Evolutionary conservation across 2,113 vertebrate species (phyloP).

Genomic region (Oreochromis spilurus): DNA sequence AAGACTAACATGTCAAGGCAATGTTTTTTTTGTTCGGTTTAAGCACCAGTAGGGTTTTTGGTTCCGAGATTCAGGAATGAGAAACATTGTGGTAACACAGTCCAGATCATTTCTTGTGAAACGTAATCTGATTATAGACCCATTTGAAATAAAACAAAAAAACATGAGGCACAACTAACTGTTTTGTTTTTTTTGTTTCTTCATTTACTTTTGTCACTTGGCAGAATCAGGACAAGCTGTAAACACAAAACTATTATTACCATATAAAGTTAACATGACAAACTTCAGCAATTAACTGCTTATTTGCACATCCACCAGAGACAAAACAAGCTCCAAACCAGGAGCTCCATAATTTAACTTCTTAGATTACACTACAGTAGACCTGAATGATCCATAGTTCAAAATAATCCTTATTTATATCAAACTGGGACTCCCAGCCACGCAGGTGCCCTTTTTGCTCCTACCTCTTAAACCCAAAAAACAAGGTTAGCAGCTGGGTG

Average conservation of each 20-base stretch:
- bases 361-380: neutral
- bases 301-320: neutral
- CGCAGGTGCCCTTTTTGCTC: neutral
- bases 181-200: rapidly evolving
- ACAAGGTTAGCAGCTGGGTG: neutral
- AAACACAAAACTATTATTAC: neutral
- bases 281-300: neutral
- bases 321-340: neutral
- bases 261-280: neutral
- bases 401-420: neutral
- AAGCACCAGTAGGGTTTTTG: neutral
- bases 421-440: neutral
- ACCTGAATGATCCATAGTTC: neutral
- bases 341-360: neutral
- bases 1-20: neutral
- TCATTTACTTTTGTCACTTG: neutral
- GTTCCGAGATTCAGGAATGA: neutral
- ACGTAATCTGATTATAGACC: neutral
- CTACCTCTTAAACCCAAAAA: neutral
- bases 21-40: neutral
- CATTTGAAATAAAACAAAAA: neutral
- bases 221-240: neutral
- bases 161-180: neutral
- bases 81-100: neutral
- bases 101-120: neutral